These are phyloP conservation scores for Zonitis immaculata DNA, from an alignment of 2,888 invertebrate species.

Conservation along the genomic window DNA sequence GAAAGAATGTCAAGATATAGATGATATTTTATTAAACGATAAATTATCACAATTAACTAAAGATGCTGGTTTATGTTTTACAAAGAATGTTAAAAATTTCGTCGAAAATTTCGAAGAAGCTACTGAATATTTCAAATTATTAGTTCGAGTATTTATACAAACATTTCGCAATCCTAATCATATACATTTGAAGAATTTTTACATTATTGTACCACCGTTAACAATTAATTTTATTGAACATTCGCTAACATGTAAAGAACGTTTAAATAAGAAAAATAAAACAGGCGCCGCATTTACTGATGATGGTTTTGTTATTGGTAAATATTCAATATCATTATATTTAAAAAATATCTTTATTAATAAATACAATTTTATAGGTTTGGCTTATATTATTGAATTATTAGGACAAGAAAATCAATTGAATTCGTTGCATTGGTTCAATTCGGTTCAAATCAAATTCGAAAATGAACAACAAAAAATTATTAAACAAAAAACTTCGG, in stretches of 20 bases:
- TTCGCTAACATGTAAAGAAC: constrained; percentile 86
- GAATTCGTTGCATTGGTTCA: constrained; percentile 94
- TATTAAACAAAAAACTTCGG: constrained; percentile 52
- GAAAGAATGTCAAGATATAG: constrained; percentile 55
- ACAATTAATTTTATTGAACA: constrained; percentile 94
- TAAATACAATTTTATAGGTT: constrained; percentile 48
- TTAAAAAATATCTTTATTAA: background rate
- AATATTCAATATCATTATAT: constrained; percentile 31
- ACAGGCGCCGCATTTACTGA: constrained; percentile 89
- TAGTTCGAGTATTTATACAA: constrained; percentile 89
- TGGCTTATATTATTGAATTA: constrained; percentile 88
- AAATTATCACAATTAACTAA: constrained; percentile 57
- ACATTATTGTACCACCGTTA: constrained; percentile 86
- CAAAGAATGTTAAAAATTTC: constrained; percentile 72
- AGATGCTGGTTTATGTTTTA: constrained; percentile 67
- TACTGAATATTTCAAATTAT: constrained; percentile 74
- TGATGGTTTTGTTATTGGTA: constrained; percentile 97
- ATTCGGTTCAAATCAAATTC: constrained; percentile 75
- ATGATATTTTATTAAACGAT: constrained; percentile 59
- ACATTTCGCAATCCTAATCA: constrained; percentile 83
- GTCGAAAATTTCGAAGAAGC: constrained; percentile 81
- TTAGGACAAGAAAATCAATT: constrained; percentile 79
- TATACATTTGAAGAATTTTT: constrained; percentile 87
- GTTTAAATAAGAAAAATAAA: constrained; percentile 86
- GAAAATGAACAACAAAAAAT: constrained; percentile 56